phyloP scores from a whole-genome alignment of 2,888 invertebrate genomes.

The Ophion costatus region DNA sequence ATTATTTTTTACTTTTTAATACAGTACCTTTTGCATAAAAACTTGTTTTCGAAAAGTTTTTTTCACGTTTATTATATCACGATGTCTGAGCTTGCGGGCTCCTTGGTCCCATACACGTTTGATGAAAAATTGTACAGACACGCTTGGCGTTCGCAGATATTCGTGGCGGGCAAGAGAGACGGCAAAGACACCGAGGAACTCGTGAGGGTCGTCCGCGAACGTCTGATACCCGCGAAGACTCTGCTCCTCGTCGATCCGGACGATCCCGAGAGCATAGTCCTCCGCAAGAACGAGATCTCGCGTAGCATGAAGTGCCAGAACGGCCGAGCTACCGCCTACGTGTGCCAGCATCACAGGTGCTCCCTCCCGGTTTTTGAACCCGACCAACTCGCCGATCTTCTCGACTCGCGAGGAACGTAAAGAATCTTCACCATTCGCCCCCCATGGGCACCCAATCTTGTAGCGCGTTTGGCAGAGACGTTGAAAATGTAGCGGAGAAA shows the following conservation, averaged over 20 bases:
- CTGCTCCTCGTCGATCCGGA: constrained; percentile 88
- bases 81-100: background rate
- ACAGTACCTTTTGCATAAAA: too few species aligned
- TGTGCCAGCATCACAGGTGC: constrained; percentile 91
- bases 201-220: constrained; percentile 87
- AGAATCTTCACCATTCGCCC: background rate
- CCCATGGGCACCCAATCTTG: background rate
- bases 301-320: constrained; percentile 85
- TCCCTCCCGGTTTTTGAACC: constrained; percentile 90
- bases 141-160: constrained; percentile 84
- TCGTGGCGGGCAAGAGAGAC: constrained; percentile 87
- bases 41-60: too few species aligned
- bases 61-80: background rate
- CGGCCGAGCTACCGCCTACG: constrained; percentile 89
- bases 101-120: background rate
- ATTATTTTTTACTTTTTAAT: background rate
- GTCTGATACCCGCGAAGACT: constrained; percentile 88
- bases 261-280: constrained; percentile 80
- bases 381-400: constrained; percentile 86
- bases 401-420: constrained; percentile 83
- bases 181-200: constrained; percentile 88
- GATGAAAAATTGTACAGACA: background rate
- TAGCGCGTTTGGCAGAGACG: background rate
- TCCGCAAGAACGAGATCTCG: constrained; percentile 83
- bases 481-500: background rate